Evolutionary conservation across 2,888 invertebrate species (phyloP).

Genomic region (Polydrusus pterygomalis): DNA sequence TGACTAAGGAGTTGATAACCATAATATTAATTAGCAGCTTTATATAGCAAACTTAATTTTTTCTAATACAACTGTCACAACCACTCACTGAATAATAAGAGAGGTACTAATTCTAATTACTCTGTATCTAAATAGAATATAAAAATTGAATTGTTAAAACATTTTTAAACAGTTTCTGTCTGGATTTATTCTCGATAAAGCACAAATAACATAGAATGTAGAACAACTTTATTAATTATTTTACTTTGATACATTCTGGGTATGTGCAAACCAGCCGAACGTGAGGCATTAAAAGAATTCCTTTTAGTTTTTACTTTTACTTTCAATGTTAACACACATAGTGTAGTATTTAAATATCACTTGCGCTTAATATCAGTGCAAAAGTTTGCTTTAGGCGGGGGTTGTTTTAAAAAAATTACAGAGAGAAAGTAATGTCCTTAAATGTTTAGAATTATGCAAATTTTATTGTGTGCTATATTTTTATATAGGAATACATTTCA

Average conservation of each 20-base stretch:
- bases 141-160: background rate
- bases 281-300: conserved; percentile 26
- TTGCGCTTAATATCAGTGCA: conserved; percentile 42
- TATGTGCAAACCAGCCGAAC: conserved; percentile 13
- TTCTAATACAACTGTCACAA: no score
- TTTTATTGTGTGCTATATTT: conserved; percentile 8
- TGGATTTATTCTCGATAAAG: conserved; percentile 5
- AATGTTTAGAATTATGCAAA: conserved; percentile 27
- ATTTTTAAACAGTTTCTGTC: background rate
- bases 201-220: conserved; percentile 27
- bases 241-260: conserved; percentile 36
- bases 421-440: conserved; percentile 46
- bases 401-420: conserved; percentile 31
- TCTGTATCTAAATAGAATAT: no score
- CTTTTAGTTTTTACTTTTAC: conserved; percentile 49
- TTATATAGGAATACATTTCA: no score
- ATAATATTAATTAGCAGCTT: no score
- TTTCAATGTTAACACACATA: conserved; percentile 51
- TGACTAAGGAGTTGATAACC: no score
- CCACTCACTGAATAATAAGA: no score
- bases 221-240: conserved; percentile 48
- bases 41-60: no score
- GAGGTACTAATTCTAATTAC: no score
- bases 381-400: conserved; percentile 37
- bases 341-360: conserved; percentile 39